Conservation (phyloP, 2,797 vertebrate genomes). For the Tauraco hartlaubi region DNA sequence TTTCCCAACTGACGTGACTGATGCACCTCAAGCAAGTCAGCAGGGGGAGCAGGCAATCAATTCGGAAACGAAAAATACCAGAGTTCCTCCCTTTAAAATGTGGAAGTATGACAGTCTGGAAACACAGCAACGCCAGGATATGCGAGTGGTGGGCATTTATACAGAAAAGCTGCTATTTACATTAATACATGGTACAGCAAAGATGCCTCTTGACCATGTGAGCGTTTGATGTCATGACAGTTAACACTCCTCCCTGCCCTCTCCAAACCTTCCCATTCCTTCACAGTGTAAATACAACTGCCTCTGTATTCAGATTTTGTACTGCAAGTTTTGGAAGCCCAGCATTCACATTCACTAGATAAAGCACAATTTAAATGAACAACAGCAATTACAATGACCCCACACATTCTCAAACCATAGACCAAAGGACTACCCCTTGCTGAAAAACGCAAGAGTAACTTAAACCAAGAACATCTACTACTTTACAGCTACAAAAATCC, state of each 20-base stretch:
- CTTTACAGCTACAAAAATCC: neutral
- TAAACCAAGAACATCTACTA: neutral
- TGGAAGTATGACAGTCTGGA: neutral
- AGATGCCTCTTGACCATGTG: neutral
- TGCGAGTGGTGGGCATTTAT: neutral
- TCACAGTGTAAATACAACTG: neutral
- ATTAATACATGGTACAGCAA: neutral
- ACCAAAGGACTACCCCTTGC: neutral
- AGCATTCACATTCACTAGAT: neutral
- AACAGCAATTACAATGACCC: neutral
- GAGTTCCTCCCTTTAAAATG: neutral
- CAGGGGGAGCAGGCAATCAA: conserved; percentile 59
- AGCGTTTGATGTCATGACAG: neutral
- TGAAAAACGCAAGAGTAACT: neutral
- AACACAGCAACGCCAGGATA: neutral
- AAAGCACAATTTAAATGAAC: neutral
- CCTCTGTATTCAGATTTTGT: neutral
- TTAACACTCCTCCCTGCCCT: neutral
- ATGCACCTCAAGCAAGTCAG: conserved; percentile 28
- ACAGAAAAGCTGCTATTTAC: neutral
- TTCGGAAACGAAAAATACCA: neutral
- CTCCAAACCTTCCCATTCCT: neutral
- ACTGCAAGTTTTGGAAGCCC: neutral
- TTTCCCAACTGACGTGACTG: neutral
- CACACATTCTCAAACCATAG: neutral